Evolutionary conservation across 1,140 invertebrate genomes (phyloP), one percentile per base, ranked within the genome.

Genomic region (Papilio glaucus): DNA sequence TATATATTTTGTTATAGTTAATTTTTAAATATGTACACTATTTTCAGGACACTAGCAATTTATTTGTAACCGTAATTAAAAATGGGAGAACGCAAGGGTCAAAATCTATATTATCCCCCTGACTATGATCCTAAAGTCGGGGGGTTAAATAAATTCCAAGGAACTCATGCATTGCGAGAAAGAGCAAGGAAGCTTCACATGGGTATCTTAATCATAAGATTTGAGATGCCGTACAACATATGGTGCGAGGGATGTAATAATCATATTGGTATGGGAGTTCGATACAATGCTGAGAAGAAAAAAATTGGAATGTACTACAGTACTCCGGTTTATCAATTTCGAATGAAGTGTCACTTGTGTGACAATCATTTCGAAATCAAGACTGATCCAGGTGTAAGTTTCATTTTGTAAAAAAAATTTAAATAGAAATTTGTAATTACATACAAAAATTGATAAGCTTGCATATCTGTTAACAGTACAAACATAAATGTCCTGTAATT

Each of bases 181-280:
- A 94, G 99, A 79, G 99, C 98, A 0, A 94, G 96, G 21, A 99
- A 99, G 93, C 94, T 99, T 0, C 96, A 98, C 82, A 95, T 98
- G 93, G 99, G 99, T 13, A 99, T 99, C 76, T 95, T 99, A 41
- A 98, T 99, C 61, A 99, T 99, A 77, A 95, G 99, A 71, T 99
- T 99, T 95, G 99, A 99, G 94, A 99, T 99, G 98, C 99, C 99
- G 0, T 99, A 99, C 83, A 99, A 99, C 93, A 99, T 99, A 78
- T 99, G 89, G 89, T 92, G 89, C 38, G 96, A 98, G 65, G 98
- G 98, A 33, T 99, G 99, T 90, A 96, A 97, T 67, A 99, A 99
- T 94, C 99, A 99, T 87, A 98, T 99, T 78, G 99, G 98, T 26
- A 99, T 99, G 98, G 99, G 99, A 24, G 99, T 99, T 0, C 94